Percentiles rank a stretch among this genome's conserved stretches.
Evolutionary conservation across 2,797 vertebrate species (phyloP).

Genomic region (Buphagus erythrorhynchus): DNA sequence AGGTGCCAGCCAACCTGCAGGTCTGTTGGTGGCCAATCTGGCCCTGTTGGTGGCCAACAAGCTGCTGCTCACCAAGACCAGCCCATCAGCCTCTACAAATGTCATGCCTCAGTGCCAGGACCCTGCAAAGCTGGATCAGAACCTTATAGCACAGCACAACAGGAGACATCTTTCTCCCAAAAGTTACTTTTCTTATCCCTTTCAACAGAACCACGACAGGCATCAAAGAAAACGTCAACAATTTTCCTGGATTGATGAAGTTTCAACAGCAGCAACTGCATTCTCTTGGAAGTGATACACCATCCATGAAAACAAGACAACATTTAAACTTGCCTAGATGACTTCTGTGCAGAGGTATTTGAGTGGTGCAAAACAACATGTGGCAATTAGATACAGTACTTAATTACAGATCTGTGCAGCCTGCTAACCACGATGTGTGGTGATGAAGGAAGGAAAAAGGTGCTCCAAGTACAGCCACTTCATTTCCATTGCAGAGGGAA

Average conservation of each 20-base stretch:
- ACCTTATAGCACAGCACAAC: rapidly evolving
- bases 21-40: rapidly evolving
- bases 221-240: rapidly evolving
- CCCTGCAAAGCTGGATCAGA: neutral
- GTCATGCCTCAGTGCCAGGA: neutral
- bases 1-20: neutral
- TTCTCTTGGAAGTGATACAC: neutral
- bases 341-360: neutral
- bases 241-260: neutral
- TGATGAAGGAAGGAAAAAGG: neutral
- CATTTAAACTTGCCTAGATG: neutral
- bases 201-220: neutral
- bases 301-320: neutral
- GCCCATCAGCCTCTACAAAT: neutral
- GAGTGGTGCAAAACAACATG: rapidly evolving
- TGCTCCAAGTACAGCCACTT: neutral
- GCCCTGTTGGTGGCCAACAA: rapidly evolving
- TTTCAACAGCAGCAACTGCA: rapidly evolving
- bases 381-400: neutral
- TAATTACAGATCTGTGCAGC: neutral
- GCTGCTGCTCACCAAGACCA: neutral
- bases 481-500: neutral
- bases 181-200: neutral
- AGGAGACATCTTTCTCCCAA: neutral
- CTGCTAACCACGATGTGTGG: rapidly evolving